A percentile compares a stretch with the other conserved stretches of the same genome.
phyloP scores from a whole-genome alignment of 92 coral and sea anemone species.

The Desmophyllum pertusum region DNA sequence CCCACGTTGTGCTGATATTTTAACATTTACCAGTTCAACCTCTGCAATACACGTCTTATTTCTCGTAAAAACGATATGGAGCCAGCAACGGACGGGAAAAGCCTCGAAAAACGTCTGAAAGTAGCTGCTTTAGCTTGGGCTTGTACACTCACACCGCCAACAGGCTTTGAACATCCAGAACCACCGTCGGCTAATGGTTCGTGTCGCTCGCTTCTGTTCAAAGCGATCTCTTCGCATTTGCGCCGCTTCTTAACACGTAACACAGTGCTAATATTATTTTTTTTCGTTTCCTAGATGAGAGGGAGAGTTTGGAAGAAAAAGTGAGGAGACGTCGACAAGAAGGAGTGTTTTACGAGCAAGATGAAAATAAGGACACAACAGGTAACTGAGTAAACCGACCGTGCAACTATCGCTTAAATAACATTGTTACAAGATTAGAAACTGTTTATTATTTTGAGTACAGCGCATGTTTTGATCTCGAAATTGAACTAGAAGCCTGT shows the following conservation, averaged over 20 bases:
- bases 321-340: background rate
- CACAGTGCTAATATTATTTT: background rate
- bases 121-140: conserved; percentile 2
- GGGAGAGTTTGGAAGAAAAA: conserved; percentile 2
- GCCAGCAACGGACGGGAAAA: conserved; percentile 1
- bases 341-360: background rate
- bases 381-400: no score
- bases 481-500: background rate
- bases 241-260: background rate
- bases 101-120: conserved; percentile 7
- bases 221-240: background rate
- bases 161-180: background rate
- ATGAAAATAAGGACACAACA: background rate
- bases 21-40: background rate
- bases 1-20: conserved; percentile 9
- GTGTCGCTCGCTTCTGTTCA: background rate
- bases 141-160: conserved; percentile 16
- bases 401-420: no score
- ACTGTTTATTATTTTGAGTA: background rate
- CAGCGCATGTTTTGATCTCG: background rate
- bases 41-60: background rate
- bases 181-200: conserved; percentile 1
- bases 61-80: conserved; percentile 9
- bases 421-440: background rate
- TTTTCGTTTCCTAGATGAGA: background rate